phyloP scores from a whole-genome alignment of 1,140 invertebrate species.

The Frieseomelitta varia region DNA sequence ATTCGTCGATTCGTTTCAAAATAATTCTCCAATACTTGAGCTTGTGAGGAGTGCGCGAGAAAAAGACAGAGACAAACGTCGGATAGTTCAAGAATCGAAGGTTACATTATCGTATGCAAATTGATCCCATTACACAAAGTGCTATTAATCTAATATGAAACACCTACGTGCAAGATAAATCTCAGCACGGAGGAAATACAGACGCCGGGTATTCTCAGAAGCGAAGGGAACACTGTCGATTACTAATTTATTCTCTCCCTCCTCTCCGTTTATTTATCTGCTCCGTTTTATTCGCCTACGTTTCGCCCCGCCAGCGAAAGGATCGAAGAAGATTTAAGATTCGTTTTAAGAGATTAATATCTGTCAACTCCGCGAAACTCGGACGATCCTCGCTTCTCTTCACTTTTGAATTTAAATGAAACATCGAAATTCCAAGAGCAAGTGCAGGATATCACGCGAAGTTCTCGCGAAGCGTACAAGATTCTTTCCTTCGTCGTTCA shows the following conservation, averaged over 20 bases:
- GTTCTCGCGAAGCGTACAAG: background rate
- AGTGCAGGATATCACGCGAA: background rate
- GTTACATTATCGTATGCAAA: too few species aligned
- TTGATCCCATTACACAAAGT: background rate
- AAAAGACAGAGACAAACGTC: too few species aligned
- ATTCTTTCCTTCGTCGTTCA: background rate
- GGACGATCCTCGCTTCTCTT: background rate
- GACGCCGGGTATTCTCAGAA: background rate
- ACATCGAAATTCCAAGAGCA: too few species aligned
- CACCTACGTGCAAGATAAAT: background rate
- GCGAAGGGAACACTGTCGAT: background rate
- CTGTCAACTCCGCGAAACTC: background rate
- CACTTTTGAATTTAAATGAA: background rate
- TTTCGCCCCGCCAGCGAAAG: too few species aligned
- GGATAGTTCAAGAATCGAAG: too few species aligned
- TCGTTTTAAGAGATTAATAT: background rate
- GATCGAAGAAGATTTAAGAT: too few species aligned
- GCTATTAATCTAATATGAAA: background rate
- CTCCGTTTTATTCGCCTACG: background rate
- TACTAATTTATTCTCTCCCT: background rate
- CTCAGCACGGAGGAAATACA: background rate
- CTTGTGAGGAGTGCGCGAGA: too few species aligned
- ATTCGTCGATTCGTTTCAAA: too few species aligned
- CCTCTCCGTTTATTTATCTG: background rate
- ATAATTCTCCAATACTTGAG: too few species aligned